Conservation (phyloP, 2,888 invertebrate genomes). For the Amblyjoppa proteus region DNA sequence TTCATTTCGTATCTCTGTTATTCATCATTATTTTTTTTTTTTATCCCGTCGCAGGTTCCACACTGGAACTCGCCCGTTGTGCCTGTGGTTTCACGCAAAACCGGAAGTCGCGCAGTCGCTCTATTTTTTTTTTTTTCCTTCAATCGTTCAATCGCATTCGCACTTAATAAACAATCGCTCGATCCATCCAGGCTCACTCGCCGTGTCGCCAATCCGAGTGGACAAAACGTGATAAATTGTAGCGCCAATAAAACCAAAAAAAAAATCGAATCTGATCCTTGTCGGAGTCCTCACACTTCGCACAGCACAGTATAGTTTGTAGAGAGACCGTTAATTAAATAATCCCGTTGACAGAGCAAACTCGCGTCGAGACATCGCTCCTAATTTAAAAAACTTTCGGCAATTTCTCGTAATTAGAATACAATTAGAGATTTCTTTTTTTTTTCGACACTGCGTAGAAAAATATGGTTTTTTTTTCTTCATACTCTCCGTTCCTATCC, state of each 20-base stretch:
- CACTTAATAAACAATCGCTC: conserved; percentile 48
- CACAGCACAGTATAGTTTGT: conserved; percentile 13
- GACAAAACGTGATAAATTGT: conserved; percentile 32
- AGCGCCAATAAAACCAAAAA: background rate
- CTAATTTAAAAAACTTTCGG: conserved; percentile 63
- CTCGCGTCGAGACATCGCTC: conserved; percentile 56
- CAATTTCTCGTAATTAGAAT: conserved; percentile 38
- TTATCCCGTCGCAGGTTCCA: conserved; percentile 68
- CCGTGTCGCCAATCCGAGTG: conserved; percentile 53
- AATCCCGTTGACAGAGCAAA: conserved; percentile 1
- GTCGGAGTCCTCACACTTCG: conserved; percentile 8
- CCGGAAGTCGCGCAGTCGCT: conserved; percentile 70
- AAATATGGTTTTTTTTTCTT: conserved; percentile 75
- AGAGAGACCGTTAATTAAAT: conserved; percentile 5
- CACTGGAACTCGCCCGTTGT: conserved; percentile 62
- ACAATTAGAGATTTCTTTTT: conserved; percentile 56
- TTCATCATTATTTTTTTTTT: conserved; percentile 69
- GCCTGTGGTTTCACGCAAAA: conserved; percentile 70
- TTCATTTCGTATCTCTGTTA: conserved; percentile 68
- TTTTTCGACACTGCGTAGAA: conserved; percentile 80
- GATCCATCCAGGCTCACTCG: conserved; percentile 34
- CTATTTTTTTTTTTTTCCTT: conserved; percentile 54
- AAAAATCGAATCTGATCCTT: conserved; percentile 2
- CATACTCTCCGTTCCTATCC: conserved; percentile 72
- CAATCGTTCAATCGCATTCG: conserved; percentile 24